phyloP scores from a whole-genome alignment of 2,888 invertebrate species.

The Amblyjoppa proteus region DNA sequence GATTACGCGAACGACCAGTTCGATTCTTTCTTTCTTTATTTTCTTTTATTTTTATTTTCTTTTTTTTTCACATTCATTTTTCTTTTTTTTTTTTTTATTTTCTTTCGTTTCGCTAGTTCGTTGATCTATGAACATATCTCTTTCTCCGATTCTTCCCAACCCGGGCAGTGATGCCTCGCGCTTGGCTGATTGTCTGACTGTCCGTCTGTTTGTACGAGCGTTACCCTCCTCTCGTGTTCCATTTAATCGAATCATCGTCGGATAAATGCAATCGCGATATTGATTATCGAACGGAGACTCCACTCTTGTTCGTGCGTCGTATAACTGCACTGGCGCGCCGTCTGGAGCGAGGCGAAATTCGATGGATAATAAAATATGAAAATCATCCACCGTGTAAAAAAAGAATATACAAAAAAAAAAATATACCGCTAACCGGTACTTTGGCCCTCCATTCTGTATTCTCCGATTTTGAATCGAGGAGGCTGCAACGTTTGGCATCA shows the following conservation, averaged over 20 bases:
- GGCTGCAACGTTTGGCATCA: conserved; percentile 12
- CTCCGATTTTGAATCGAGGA: conserved; percentile 50
- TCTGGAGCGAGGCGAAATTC: conserved; percentile 9
- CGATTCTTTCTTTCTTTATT: conserved; percentile 57
- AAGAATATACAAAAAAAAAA: conserved; percentile 18
- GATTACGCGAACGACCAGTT: conserved; percentile 74
- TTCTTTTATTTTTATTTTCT: conserved; percentile 27
- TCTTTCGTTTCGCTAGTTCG: conserved; percentile 62
- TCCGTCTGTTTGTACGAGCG: conserved; percentile 31
- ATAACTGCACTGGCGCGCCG: neutral
- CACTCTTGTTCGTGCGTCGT: neutral
- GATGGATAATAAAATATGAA: conserved; percentile 25
- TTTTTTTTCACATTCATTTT: conserved; percentile 24
- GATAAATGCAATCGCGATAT: conserved; percentile 13
- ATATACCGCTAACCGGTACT: conserved; percentile 39
- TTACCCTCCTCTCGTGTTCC: conserved; percentile 18
- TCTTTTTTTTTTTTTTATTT: conserved; percentile 30
- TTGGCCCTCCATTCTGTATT: conserved; percentile 28
- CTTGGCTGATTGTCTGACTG: conserved; percentile 37
- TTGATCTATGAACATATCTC: conserved; percentile 36
- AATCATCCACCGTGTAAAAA: conserved; percentile 4
- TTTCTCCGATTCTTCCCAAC: conserved; percentile 17
- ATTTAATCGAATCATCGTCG: conserved; percentile 39
- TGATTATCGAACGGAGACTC: conserved; percentile 4
- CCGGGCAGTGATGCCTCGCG: conserved; percentile 40